A percentile compares a stretch with the other conserved stretches of the same genome.
These are phyloP conservation scores for Lymantria dispar DNA, from an alignment of 2,888 invertebrate genomes.

Conservation along the genomic window DNA sequence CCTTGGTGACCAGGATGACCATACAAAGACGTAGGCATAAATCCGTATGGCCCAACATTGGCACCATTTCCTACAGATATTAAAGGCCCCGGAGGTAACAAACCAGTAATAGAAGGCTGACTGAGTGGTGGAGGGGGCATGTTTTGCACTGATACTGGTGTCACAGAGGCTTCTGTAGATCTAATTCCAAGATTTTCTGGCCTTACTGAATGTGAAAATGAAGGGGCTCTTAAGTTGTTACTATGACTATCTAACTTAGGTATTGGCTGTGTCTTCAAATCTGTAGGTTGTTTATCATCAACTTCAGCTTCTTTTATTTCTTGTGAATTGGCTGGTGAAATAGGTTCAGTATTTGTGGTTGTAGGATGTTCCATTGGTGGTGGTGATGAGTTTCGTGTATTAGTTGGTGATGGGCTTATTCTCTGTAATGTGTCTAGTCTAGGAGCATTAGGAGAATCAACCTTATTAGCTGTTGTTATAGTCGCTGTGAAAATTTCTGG, in stretches of 20 bases:
- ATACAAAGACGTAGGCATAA: conserved; percentile 79
- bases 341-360: conserved; percentile 66
- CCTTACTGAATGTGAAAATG: conserved; percentile 63
- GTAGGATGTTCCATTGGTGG: conserved; percentile 72
- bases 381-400: conserved; percentile 63
- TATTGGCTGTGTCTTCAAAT: conserved; percentile 67
- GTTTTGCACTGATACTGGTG: conserved; percentile 62
- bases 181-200: conserved; percentile 69
- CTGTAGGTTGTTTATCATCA: conserved; percentile 75
- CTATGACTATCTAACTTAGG: conserved; percentile 60
- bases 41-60: conserved; percentile 84
- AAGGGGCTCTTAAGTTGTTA: conserved; percentile 52
- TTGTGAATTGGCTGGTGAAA: conserved; percentile 71
- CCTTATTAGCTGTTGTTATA: conserved; percentile 66
- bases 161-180: conserved; percentile 58
- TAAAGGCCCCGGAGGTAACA: conserved; percentile 82
- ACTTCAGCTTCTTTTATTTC: conserved; percentile 69
- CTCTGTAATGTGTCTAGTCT: conserved; percentile 68
- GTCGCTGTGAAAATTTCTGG: conserved; percentile 79
- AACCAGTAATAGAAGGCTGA: conserved; percentile 80
- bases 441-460: conserved; percentile 70
- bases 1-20: conserved; percentile 56
- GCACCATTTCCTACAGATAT: conserved; percentile 83
- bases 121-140: conserved; percentile 74
- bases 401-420: conserved; percentile 73